phyloP scores from a whole-genome alignment of 53 echinoderm and acorn worm species.

The Echinarachnius parma region DNA sequence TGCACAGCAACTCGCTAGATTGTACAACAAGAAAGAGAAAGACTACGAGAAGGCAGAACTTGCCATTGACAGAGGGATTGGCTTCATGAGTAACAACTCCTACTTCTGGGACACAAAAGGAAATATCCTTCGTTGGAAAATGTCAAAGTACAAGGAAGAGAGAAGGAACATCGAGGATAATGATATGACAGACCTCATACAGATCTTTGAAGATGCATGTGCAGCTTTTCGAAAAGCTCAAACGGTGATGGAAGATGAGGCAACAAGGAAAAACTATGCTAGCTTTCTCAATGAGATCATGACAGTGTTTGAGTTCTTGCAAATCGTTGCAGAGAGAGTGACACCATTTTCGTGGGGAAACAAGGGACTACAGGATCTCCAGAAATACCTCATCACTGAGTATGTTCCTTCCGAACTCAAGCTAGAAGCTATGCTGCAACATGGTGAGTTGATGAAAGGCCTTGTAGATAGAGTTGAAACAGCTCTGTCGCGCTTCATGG shows the following conservation, averaged over 20 bases:
- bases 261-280: constrained; percentile 2
- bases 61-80: constrained; percentile 45
- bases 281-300: constrained; percentile 18
- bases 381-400: constrained; percentile 17
- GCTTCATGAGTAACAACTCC: constrained; percentile 28
- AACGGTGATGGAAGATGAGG: constrained; percentile 8
- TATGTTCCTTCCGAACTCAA: constrained; percentile 9
- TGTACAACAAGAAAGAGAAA: background rate
- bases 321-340: constrained; percentile 29
- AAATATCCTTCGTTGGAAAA: constrained; percentile 32
- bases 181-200: constrained; percentile 4
- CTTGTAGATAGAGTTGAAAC: constrained; percentile 18
- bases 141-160: background rate
- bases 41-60: constrained; percentile 37
- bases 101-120: constrained; percentile 73
- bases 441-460: constrained; percentile 13
- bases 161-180: background rate
- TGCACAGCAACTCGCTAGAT: constrained; percentile 55
- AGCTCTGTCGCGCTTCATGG: constrained; percentile 7
- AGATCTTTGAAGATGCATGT: constrained; percentile 4
- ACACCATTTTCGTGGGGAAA: constrained; percentile 8
- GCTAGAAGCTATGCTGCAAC: background rate
- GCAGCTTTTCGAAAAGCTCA: constrained; percentile 28
- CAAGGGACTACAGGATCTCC: background rate
- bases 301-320: constrained; percentile 1